Evolutionary conservation across 1,140 invertebrate genomes (phyloP).

Genomic region (Drosophila murphyi): DNA sequence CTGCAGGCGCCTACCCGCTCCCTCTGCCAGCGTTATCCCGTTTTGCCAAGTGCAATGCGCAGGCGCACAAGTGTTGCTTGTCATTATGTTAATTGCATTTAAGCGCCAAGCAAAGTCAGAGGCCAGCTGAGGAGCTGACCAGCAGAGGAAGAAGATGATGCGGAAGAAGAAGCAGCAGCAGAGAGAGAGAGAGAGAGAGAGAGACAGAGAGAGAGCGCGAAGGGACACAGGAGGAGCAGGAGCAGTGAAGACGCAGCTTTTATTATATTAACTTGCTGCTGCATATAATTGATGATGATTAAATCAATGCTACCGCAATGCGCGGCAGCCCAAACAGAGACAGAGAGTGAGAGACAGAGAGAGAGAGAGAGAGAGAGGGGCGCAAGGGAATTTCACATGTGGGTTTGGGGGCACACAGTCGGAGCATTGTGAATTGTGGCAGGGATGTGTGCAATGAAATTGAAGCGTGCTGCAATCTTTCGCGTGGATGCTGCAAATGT

Average conservation of each 20-base stretch:
- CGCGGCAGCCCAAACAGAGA: conserved; percentile 22
- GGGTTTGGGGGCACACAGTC: background rate
- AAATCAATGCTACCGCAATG: conserved; percentile 82
- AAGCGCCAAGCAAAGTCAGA: conserved; percentile 62
- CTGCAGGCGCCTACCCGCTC: background rate
- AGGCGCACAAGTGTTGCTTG: conserved; percentile 81
- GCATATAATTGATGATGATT: conserved; percentile 83
- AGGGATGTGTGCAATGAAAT: conserved; percentile 26
- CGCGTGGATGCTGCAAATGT: conserved; percentile 40
- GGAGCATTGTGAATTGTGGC: conserved; percentile 13
- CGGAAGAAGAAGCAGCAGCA: too few species aligned
- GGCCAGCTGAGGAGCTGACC: too few species aligned
- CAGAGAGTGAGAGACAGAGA: background rate
- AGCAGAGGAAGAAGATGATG: too few species aligned
- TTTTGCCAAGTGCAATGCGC: conserved; percentile 68
- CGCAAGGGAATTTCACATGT: background rate
- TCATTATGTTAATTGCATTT: conserved; percentile 83
- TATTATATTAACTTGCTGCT: conserved; percentile 83
- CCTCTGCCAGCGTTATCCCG: background rate
- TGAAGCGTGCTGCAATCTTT: conserved; percentile 34
- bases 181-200: too few species aligned
- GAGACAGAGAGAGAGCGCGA: background rate
- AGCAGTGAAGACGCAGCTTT: conserved; percentile 53
- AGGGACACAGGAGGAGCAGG: background rate
- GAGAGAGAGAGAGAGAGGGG: background rate